Percentiles rank a stretch among this genome's conserved stretches.
phyloP scores from a whole-genome alignment of 2,888 invertebrate species.

The Phasia obesa region DNA sequence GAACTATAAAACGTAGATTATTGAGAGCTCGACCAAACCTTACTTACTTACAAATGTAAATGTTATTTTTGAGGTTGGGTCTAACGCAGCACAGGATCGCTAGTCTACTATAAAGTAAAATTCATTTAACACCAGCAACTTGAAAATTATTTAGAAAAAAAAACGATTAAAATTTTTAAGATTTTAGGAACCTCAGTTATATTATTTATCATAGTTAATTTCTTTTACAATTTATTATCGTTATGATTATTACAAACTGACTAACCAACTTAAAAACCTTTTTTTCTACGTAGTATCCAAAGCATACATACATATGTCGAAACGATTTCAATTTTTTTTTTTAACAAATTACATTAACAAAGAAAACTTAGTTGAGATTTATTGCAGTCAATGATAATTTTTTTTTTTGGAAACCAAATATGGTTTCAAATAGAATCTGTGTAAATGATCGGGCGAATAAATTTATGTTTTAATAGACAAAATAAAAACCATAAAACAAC shows the following conservation, averaged over 20 bases:
- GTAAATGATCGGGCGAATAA: conserved; percentile 63
- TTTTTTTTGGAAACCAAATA: conserved; percentile 67
- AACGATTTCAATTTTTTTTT: conserved; percentile 42
- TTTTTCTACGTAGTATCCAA: background rate
- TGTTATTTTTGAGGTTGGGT: no score
- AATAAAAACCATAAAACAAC: conserved; percentile 41
- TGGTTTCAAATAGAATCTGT: conserved; percentile 66
- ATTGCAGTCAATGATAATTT: conserved; percentile 39
- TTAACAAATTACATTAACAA: conserved; percentile 43
- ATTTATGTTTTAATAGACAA: conserved; percentile 52
- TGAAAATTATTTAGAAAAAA: no score
- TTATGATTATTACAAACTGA: background rate
- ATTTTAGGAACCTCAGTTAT: no score
- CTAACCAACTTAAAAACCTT: background rate
- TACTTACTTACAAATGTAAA: no score
- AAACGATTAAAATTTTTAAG: no score
- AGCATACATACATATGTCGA: conserved; percentile 6
- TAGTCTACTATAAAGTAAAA: no score
- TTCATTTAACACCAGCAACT: no score
- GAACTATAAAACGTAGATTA: no score
- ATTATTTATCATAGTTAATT: no score
- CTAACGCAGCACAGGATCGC: no score
- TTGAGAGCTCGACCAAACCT: no score
- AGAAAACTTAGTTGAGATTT: conserved; percentile 49
- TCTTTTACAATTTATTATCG: no score